Conservation (phyloP, 2,888 invertebrate genomes). For the Hypselothyrea guttata region DNA sequence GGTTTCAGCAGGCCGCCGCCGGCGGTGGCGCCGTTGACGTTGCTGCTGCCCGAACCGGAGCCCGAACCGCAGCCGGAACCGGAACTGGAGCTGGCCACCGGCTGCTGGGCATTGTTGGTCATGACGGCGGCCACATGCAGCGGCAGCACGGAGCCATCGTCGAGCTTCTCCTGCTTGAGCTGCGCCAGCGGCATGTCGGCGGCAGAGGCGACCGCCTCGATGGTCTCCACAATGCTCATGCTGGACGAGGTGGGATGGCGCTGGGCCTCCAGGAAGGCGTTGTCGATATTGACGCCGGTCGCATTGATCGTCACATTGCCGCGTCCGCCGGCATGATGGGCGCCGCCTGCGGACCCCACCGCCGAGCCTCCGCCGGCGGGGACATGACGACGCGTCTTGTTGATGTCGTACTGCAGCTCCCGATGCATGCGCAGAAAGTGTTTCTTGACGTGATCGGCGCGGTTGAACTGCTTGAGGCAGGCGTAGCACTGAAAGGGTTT, state of each 20-base stretch:
- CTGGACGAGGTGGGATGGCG: slow-evolving; percentile 81
- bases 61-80: slow-evolving; percentile 67
- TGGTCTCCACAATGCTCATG: slow-evolving; percentile 82
- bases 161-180: slow-evolving; percentile 81
- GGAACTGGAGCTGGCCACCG: slow-evolving; percentile 68
- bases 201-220: slow-evolving; percentile 82
- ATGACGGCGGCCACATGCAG: slow-evolving; percentile 56
- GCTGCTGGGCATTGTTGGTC: slow-evolving; percentile 58
- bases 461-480: slow-evolving; percentile 95
- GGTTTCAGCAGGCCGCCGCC: slow-evolving; percentile 76
- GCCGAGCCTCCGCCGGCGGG: slow-evolving; percentile 70
- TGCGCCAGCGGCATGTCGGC: slow-evolving; percentile 79
- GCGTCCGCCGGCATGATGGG: slow-evolving; percentile 84
- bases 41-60: slow-evolving; percentile 63
- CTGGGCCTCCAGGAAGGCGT: slow-evolving; percentile 80
- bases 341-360: slow-evolving; percentile 79
- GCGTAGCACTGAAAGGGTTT: slow-evolving; percentile 97
- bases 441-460: slow-evolving; percentile 97
- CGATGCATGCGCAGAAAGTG: slow-evolving; percentile 96
- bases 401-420: slow-evolving; percentile 93
- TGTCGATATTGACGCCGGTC: slow-evolving; percentile 77
- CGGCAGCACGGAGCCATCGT: slow-evolving; percentile 69
- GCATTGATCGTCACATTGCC: slow-evolving; percentile 81
- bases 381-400: slow-evolving; percentile 87
- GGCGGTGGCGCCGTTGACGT: slow-evolving; percentile 13